Base-by-base conservation (phyloP, 2,113 vertebrate species). In the Phyllostomus hastatus region DNA sequence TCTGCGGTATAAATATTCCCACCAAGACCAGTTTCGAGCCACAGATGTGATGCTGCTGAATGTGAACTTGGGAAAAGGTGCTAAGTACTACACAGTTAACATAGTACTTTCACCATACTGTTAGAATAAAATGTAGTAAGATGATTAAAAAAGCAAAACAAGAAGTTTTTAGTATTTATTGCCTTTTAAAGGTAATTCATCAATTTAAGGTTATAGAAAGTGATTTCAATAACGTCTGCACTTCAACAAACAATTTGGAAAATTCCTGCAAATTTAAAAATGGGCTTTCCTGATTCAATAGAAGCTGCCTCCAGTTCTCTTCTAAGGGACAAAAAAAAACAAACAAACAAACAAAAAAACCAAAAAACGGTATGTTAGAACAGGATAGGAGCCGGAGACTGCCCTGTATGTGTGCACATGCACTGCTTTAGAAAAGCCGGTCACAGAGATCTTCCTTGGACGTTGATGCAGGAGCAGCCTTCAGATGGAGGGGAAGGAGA, bases 181-280 rank as follows among this genome's bases (percentile, higher is more conserved):
- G 48, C 5, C 31, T 85, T 88, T 87, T 43, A 33, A 84, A 75
- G 22, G 28, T 31, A 76, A 57, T 46, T 70, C 46, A 66, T 75
- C 92, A 78, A n/a, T 43, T 89, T 75, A 33, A 35, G 19, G 43
- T 72, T 85, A 57, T 52, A 73, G n/a, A 73, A 38, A 50, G 28
- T 26, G 16, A 24, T 94, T 73, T 80, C 75, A 80, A 70, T 72
- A 52, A 81, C 70, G 48, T 15, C 35, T 85, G 0, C 69, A 80
- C 10, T 64, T 59, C 88, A 76, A 48, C 20, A 43, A 87, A 35
- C 8, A 41, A 7, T 84, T 81, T 43, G 43, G 33, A 80, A 38
- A 81, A 66, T 75, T 84, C 10, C 35, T 93, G 14, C 90, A 93
- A 75, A 81, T 76, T 75, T 75, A 57, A 72, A 52, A 87, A 17